These are phyloP conservation scores for Heliconius hewitsoni DNA, from an alignment of 1,140 invertebrate genomes.

Conservation along the genomic window DNA sequence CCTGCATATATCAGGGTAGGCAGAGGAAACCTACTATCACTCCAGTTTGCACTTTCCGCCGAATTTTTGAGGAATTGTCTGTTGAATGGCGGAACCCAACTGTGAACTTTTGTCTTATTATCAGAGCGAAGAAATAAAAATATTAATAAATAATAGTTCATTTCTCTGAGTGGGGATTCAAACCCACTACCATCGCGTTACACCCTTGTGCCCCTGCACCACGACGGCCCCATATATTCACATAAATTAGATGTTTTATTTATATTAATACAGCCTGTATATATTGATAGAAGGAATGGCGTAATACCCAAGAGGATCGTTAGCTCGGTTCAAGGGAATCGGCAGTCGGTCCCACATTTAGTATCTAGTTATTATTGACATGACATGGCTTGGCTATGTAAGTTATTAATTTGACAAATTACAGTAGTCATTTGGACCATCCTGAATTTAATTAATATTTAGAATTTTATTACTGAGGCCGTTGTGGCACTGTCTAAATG, in stretches of 20 bases:
- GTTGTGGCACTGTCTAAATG: no score
- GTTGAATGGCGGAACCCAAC: not conserved
- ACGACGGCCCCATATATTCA: not conserved
- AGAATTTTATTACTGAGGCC: no score
- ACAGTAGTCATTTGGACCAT: no score
- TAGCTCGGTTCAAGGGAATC: conserved; percentile 13
- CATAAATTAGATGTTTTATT: not conserved
- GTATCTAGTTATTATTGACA: not conserved
- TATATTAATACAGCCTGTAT: conserved; percentile 11
- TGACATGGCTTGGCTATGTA: not conserved
- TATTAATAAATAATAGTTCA: not conserved
- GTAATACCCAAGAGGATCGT: conserved; percentile 14
- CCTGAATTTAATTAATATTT: no score
- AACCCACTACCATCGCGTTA: not conserved
- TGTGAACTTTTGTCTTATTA: not conserved
- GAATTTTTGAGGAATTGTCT: not conserved
- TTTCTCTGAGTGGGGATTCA: not conserved
- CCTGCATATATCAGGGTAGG: not conserved
- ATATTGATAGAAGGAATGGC: conserved; percentile 6
- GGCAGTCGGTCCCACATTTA: conserved; percentile 13
- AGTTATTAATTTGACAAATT: not conserved
- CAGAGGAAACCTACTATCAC: not conserved
- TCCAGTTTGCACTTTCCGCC: not conserved
- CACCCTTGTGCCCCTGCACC: not conserved
- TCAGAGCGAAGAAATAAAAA: not conserved